Base-by-base conservation (phyloP, 2,113 vertebrate species). In the Sigmodon hispidus region DNA sequence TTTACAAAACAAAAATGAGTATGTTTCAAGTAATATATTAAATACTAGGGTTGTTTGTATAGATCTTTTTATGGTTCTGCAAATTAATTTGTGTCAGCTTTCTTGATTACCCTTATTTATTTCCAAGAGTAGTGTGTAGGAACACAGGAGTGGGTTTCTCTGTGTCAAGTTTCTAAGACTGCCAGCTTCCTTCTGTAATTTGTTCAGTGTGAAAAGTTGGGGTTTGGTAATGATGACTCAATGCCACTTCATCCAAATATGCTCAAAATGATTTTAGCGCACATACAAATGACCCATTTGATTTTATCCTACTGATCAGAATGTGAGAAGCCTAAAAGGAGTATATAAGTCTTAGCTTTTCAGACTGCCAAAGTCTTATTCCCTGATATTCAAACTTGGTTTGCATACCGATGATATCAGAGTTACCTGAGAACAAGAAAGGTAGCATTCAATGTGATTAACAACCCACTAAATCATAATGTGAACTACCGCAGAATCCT, bases 221-320 rank as follows among this genome's bases (percentile, higher is more conserved):
- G 9, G 0, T 85, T 88, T 43, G 91, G 16, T 13, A 91, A 87
- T 43, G 89, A 48, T 29, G 22, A 63, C 9, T 87, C 76, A 50
- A 3, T 72, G 12, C 10, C 72, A 77, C 2, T 65, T 29, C 15
- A 84, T 12, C 1, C 9, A 81, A 90, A 76, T 29, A 67, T 76
- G 11, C 19, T 81, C 90, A 90, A 10, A 48, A 67, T 24, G 26
- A 36, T 87, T 75, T 67, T 57, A 57, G 16, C 17, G 43, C 21
- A 45, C 92, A 84, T 80, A 31, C 40, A 87, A 95, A 73, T 15
- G 91, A 90, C 61, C 61, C 31, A 89, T 15, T 70, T 29, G 5
- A n/a, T 8, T 84, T 87, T 48, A 69, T 79, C 88, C 2, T 84
- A 61, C 69, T 90, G 48, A 94, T 76, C 17, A 94, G 65, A 85